These are phyloP conservation scores for Stictonetta naevosa DNA, from an alignment of 2,113 vertebrate species.

Conservation along the genomic window DNA sequence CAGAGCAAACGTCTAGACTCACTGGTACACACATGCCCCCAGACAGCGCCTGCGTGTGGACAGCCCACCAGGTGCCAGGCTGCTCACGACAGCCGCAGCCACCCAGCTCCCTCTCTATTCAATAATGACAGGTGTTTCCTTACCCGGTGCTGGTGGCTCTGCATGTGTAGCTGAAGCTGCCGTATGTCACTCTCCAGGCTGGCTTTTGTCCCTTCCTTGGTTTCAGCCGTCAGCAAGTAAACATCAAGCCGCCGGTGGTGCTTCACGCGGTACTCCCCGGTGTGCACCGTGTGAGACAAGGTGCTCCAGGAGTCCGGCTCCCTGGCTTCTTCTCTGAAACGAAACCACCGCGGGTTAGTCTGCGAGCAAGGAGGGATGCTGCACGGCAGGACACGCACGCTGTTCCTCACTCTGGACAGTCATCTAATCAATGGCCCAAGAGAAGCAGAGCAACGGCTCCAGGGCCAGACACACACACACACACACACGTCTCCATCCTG, in stretches of 20 bases:
- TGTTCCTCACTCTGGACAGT: slow-evolving; percentile 21
- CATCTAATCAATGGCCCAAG: background rate
- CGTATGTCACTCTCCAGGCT: slow-evolving; percentile 77
- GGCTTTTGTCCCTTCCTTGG: slow-evolving; percentile 45
- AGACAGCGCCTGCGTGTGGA: accelerated
- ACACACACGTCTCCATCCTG: background rate
- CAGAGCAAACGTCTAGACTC: accelerated
- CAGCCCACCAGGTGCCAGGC: background rate
- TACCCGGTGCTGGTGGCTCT: slow-evolving; percentile 75
- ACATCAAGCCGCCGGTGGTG: slow-evolving; percentile 83
- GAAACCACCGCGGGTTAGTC: slow-evolving; percentile 1
- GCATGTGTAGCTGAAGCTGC: slow-evolving; percentile 78
- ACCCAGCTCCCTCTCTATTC: background rate
- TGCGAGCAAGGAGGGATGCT: background rate
- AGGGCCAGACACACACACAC: slow-evolving; percentile 21
- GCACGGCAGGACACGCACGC: background rate
- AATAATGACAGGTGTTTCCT: background rate
- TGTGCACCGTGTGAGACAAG: slow-evolving; percentile 71
- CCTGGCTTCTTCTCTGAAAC: slow-evolving; percentile 75
- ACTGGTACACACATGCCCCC: background rate
- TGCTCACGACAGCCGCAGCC: background rate
- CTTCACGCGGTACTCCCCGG: slow-evolving; percentile 78
- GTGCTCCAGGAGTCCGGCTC: slow-evolving; percentile 74
- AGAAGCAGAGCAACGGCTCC: background rate
- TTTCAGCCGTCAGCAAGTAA: slow-evolving; percentile 84